phyloP scores from a whole-genome alignment of 2,797 vertebrate genomes.

The Cirrhinus molitorella region DNA sequence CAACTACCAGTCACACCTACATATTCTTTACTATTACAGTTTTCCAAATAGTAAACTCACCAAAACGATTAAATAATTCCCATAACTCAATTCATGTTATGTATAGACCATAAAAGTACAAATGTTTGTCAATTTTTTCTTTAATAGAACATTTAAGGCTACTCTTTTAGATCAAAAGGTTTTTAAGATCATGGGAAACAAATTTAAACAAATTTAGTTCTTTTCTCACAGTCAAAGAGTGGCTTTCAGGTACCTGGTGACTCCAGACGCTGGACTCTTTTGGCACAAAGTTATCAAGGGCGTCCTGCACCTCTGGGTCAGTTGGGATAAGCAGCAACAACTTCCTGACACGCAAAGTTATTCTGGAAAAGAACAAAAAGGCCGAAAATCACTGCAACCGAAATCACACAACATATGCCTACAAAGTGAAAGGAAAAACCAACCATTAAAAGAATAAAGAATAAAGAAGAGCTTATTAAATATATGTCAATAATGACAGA shows the following conservation, averaged over 20 bases:
- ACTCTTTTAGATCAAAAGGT: not conserved
- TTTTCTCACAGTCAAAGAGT: not conserved
- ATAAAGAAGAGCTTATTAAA: too few species aligned
- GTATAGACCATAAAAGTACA: not conserved
- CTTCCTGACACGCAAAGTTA: conserved; percentile 95
- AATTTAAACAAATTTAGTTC: not conserved
- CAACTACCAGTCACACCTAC: not conserved
- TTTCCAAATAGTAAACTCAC: not conserved
- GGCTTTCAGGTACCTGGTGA: conserved; percentile 76
- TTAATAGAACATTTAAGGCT: not conserved
- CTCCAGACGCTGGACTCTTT: conserved; percentile 87
- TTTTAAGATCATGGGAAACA: not conserved
- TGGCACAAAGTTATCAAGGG: conserved; percentile 91
- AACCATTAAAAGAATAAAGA: not conserved
- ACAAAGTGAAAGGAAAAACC: not conserved
- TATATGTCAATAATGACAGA: too few species aligned
- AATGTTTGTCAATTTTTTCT: too few species aligned
- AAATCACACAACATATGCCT: not conserved
- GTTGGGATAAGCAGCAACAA: conserved; percentile 96
- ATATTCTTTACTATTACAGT: not conserved
- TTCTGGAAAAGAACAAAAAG: conserved; percentile 76
- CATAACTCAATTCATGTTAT: not conserved
- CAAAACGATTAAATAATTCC: not conserved
- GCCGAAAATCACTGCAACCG: too few species aligned
- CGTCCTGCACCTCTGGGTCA: conserved; percentile 98